Conservation (phyloP, 2,888 invertebrate species). For the Drosophila vallismaia region DNA sequence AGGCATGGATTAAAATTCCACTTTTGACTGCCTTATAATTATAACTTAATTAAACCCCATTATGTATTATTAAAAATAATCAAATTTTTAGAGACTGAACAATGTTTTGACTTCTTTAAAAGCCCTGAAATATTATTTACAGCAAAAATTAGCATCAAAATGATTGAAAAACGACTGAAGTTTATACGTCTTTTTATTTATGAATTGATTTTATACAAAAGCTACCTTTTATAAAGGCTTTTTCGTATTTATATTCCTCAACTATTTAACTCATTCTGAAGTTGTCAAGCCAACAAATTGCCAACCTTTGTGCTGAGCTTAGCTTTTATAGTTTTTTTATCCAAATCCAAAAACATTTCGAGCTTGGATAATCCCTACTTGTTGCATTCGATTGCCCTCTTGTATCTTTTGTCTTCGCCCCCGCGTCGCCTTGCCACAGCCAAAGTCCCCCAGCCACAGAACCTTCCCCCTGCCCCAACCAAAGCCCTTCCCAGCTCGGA, state of each 20-base stretch:
- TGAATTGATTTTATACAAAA: neutral
- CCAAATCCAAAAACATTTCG: constrained; percentile 21
- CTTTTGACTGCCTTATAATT: neutral
- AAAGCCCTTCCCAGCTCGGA: neutral
- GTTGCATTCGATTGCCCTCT: constrained; percentile 42
- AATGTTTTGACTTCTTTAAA: neutral
- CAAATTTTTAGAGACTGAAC: neutral
- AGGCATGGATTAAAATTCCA: neutral
- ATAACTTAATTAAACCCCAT: neutral
- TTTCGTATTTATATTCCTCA: constrained; percentile 9
- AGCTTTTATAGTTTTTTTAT: constrained; percentile 10
- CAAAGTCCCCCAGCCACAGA: neutral
- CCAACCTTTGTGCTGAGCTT: constrained; percentile 39
- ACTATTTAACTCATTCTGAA: constrained; percentile 24
- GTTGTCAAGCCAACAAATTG: constrained; percentile 44
- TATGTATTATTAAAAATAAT: neutral
- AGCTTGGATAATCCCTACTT: constrained; percentile 47
- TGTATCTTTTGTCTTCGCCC: constrained; percentile 20
- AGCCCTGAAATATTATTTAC: neutral
- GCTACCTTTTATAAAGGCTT: neutral
- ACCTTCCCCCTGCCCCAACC: neutral
- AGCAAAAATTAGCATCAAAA: too few relatives aligned
- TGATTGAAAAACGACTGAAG: neutral
- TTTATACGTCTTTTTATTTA: neutral
- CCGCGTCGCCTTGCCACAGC: neutral